A percentile compares a stretch with the other conserved stretches of the same genome.
Evolutionary conservation across 2,888 invertebrate species (phyloP).

Genomic region (Cistogaster globosa): DNA sequence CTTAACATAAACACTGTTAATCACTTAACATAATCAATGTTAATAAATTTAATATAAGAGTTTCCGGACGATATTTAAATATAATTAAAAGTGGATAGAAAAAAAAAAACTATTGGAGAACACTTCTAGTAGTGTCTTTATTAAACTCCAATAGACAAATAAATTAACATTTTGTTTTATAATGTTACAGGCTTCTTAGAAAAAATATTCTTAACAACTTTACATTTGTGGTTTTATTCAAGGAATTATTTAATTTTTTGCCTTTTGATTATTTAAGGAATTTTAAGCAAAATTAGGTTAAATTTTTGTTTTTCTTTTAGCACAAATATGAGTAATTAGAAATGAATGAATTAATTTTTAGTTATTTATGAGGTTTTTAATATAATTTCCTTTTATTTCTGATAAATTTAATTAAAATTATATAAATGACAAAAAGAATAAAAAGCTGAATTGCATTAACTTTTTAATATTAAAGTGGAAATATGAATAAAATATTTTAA

Average conservation of each 20-base stretch:
- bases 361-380: not conserved
- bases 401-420: constrained; percentile 58
- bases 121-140: too few relatives aligned
- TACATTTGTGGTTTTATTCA: too few relatives aligned
- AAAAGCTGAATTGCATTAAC: constrained; percentile 61
- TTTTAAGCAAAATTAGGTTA: constrained; percentile 27
- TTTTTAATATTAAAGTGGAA: constrained; percentile 18
- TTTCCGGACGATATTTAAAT: too few relatives aligned
- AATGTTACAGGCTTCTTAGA: too few relatives aligned
- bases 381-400: constrained; percentile 14
- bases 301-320: constrained; percentile 8
- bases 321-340: constrained; percentile 4
- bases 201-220: too few relatives aligned
- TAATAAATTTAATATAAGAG: too few relatives aligned
- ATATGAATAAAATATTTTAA: constrained; percentile 1
- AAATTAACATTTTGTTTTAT: too few relatives aligned
- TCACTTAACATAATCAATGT: too few relatives aligned
- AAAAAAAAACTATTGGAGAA: too few relatives aligned
- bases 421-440: constrained; percentile 11
- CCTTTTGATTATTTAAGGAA: not conserved
- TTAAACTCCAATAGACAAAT: too few relatives aligned
- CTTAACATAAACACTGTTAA: too few relatives aligned
- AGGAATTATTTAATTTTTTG: not conserved
- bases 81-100: too few relatives aligned
- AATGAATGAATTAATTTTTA: not conserved